Evolutionary conservation across 1,140 invertebrate species (phyloP), one percentile per base, ranked within the genome.

Genomic region (Drosophila grimshawi): DNA sequence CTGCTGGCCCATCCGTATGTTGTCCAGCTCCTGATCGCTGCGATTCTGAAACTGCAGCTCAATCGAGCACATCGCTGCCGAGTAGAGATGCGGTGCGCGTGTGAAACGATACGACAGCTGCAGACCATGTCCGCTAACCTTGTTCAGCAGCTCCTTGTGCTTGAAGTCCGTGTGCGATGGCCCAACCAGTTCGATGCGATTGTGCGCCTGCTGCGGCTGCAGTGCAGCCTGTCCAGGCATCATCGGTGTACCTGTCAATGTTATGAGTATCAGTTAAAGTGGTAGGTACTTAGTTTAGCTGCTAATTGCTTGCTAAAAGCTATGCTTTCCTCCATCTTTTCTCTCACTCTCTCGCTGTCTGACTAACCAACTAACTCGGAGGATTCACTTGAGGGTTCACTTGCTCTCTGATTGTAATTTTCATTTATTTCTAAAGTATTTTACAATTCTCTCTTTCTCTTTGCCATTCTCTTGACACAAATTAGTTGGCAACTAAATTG

Each of bases 21-120:
- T 94, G 30, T 93, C 94, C 35, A 98, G 94, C 49, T 95, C 94
- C 43, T 95, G 94, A 29, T 93, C 94, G 49, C 94, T 93, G 81
- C 95, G 94, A 93, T 99, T 99, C 3, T 94, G 94, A 90, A 99
- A 96, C 19, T 93, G 94, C 56, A 99, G 93, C 93, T 98, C 97
- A 5, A 99, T 93, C 46, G 96, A 96, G 60, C 95, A 95, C 96
- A 99, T 98, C 70, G 94, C 94, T 30, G 95, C 94, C 29, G 97
- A 98, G 93, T 96, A 97, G 57, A 98, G 94, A 92, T 98, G 97
- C 32, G 96, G 96, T 5, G 95, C 94, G 76, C 97, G 94, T 0
- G 96, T 96, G 93, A 97, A 98, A 67, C 96, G 94, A 81, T 95
- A 96, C 27, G 94, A 93, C 30, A 97, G 93, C 78, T 94, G 94